phyloP scores from a whole-genome alignment of 2,888 invertebrate species.

The Microplitis deprimator region DNA sequence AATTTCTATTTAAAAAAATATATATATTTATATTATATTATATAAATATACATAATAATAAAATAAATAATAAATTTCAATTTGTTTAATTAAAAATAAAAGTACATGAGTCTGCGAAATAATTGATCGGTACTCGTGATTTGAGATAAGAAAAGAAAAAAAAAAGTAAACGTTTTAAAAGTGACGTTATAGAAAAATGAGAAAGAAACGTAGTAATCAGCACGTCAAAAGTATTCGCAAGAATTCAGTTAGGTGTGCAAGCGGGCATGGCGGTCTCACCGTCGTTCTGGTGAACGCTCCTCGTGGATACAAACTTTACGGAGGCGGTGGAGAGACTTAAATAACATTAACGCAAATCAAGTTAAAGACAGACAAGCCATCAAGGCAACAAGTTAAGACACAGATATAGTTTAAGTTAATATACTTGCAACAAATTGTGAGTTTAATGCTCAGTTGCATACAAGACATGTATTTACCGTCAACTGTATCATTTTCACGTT shows the following conservation, averaged over 20 bases:
- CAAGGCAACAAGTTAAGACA: not conserved
- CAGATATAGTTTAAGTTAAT: not conserved
- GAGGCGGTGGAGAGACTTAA: constrained; percentile 24
- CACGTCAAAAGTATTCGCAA: constrained; percentile 27
- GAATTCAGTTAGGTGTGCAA: constrained; percentile 27
- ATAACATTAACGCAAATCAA: not conserved
- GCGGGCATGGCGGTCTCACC: constrained; percentile 33
- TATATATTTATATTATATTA: no score
- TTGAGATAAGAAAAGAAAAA: not conserved
- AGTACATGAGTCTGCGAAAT: no score
- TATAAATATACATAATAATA: no score
- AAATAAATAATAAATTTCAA: no score
- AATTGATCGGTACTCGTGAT: not conserved
- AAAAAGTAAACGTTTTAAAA: constrained; percentile 27
- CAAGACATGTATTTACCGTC: constrained; percentile 21
- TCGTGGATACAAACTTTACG: not conserved
- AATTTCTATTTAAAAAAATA: no score
- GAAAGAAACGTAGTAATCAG: constrained; percentile 30
- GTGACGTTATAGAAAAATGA: constrained; percentile 14
- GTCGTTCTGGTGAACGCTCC: constrained; percentile 30
- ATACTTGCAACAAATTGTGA: constrained; percentile 25
- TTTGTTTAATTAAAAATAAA: no score
- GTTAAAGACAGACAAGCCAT: not conserved
- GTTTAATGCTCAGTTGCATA: not conserved
- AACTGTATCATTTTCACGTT: constrained; percentile 36